A percentile compares a stretch with the other conserved stretches of the same genome.
phyloP scores from a whole-genome alignment of 2,888 invertebrate species.

The Meteorus cinctellus region DNA sequence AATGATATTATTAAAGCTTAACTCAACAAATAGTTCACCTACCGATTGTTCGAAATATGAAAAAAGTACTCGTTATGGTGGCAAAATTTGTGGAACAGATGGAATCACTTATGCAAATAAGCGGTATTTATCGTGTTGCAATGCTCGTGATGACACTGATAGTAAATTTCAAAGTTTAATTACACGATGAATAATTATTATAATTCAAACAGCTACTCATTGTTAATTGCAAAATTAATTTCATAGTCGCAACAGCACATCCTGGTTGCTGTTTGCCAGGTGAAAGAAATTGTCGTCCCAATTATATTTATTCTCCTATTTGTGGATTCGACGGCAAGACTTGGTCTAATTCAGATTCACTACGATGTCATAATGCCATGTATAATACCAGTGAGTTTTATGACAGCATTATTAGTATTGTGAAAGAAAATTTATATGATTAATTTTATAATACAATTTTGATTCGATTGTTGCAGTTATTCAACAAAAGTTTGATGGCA shows the following conservation, averaged over 20 bases:
- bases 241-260: constrained; percentile 39
- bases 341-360: constrained; percentile 58
- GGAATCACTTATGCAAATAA: constrained; percentile 53
- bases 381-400: constrained; percentile 38
- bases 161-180: constrained; percentile 22
- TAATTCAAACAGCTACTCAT: neutral
- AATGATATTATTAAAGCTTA: neutral
- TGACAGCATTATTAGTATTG: neutral
- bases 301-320: constrained; percentile 57
- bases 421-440: neutral
- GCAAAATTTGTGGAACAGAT: constrained; percentile 53
- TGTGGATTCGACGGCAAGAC: constrained; percentile 59
- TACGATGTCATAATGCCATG: constrained; percentile 55
- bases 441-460: neutral
- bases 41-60: constrained; percentile 42
- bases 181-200: neutral
- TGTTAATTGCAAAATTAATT: neutral
- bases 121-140: constrained; percentile 51
- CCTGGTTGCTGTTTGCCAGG: constrained; percentile 47
- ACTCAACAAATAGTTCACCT: neutral
- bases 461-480: constrained; percentile 46
- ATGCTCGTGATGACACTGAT: constrained; percentile 25
- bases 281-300: constrained; percentile 48
- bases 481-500: constrained; percentile 44
- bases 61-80: constrained; percentile 41